Conservation (phyloP, 2,113 vertebrate species). For the Raphicerus campestris region DNA sequence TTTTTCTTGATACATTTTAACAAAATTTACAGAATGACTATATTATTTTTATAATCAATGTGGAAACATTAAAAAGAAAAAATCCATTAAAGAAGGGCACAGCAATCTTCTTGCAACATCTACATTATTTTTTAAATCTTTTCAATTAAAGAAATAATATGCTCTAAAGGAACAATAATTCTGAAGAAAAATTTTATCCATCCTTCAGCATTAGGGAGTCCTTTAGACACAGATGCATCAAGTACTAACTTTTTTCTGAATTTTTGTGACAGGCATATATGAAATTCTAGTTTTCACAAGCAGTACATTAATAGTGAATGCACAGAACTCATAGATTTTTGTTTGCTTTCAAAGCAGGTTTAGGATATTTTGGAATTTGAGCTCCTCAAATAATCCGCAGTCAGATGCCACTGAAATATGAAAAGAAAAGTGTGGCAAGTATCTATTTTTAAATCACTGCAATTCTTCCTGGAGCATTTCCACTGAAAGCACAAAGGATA, state of each 20-base stretch:
- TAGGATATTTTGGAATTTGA: constrained; percentile 33
- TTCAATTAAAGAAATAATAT: background rate
- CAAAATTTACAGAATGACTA: background rate
- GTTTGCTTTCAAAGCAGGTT: background rate
- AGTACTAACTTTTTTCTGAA: background rate
- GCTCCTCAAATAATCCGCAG: constrained; percentile 28
- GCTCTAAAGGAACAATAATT: background rate
- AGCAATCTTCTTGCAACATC: background rate
- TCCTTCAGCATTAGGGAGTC: background rate
- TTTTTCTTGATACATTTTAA: background rate
- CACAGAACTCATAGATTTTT: background rate
- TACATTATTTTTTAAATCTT: background rate
- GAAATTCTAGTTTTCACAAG: background rate
- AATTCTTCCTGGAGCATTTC: constrained; percentile 52
- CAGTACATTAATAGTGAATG: background rate
- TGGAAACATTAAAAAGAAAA: background rate
- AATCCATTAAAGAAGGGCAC: background rate
- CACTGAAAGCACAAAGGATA: constrained; percentile 42
- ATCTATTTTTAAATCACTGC: constrained; percentile 61
- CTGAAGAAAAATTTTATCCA: background rate
- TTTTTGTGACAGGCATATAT: background rate
- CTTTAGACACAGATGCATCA: background rate
- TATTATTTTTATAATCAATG: background rate
- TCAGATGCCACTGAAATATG: constrained; percentile 33
- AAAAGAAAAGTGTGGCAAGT: constrained; percentile 29